Evolutionary conservation across 2,888 invertebrate species (phyloP), one percentile per base, ranked within the genome.

Genomic region (Sphaeridia pumilis): DNA sequence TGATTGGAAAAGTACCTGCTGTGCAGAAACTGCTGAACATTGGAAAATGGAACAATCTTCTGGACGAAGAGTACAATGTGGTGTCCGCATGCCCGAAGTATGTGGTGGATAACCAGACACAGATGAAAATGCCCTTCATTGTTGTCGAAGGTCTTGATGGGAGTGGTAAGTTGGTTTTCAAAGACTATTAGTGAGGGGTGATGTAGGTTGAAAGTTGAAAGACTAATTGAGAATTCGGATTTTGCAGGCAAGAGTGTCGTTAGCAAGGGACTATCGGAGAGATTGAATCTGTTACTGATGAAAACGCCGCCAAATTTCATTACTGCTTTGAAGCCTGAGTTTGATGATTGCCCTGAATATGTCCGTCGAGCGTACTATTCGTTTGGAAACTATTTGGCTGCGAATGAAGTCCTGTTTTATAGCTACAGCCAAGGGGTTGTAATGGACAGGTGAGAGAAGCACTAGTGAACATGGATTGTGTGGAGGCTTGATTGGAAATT

Each of bases 111-210:
- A 57, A 56, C 10, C 58, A 61, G 0, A 52, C 56, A 21, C 68
- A 67, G 55, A 66, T 64, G 47, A 66, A 70, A 60, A 55, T 60
- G 55, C 72, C 73, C 2, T 67, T 74, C 31, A 70, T 74, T 48
- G 70, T 73, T 4, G 61, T 74, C 20, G 74, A 74, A 69, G 74
- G 74, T 2, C 66, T 74, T 5, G 74, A 74, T 67, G 73, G 73
- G 17, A 70, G 70, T 60, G 74, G 74, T 73, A 66, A 55, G 36
- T 47, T 25, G 51, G 12, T 38, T 17, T 12, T 7, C 10, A 7
- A 38, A 38, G 17, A 14, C 17, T 12, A 20, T 7, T 38, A 20
- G 17, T 38, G 7, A 5, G 17, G 5, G 7, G 5, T 7, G 20
- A 14, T 12, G 7, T 5, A 5, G 17, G 20, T 5, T 12, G 7